Conservation (phyloP, 2,888 invertebrate genomes). For the Hirtodrosophila cameraria region DNA sequence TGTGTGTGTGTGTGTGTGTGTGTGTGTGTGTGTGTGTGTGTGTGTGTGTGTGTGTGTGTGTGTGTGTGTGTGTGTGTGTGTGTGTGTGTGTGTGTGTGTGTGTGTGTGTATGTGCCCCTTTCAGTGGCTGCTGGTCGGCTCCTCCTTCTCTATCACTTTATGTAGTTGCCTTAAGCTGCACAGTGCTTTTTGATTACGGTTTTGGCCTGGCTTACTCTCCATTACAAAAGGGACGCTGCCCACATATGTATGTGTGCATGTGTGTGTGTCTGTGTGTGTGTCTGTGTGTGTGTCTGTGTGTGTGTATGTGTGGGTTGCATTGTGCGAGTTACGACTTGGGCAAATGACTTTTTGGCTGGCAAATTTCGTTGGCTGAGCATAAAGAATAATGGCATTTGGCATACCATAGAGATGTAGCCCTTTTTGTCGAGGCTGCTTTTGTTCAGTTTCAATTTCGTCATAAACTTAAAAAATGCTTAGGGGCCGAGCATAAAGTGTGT, state of each 20-base stretch:
- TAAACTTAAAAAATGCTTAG: constrained; percentile 29
- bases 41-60: too few species aligned
- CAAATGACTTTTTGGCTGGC: constrained; percentile 63
- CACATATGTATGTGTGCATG: too few species aligned
- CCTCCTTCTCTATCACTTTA: not conserved
- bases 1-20: too few species aligned
- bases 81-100: too few species aligned
- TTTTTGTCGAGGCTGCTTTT: constrained; percentile 27
- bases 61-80: too few species aligned
- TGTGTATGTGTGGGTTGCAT: constrained; percentile 42
- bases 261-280: constrained; percentile 13
- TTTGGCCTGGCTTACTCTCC: constrained; percentile 21
- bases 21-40: too few species aligned
- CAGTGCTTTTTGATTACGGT: constrained; percentile 58
- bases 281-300: constrained; percentile 14
- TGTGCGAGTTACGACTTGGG: constrained; percentile 59
- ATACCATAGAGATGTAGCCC: constrained; percentile 31
- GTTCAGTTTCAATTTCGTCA: constrained; percentile 33
- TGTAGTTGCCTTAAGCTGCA: constrained; percentile 55
- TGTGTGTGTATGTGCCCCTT: not conserved
- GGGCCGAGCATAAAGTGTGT: constrained; percentile 23
- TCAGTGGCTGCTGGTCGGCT: not conserved
- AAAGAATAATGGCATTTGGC: constrained; percentile 42
- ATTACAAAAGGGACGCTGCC: constrained; percentile 37
- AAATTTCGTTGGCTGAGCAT: constrained; percentile 42